Evolutionary conservation across 1,140 invertebrate genomes (phyloP).

Genomic region (Drosophila equinoxialis): DNA sequence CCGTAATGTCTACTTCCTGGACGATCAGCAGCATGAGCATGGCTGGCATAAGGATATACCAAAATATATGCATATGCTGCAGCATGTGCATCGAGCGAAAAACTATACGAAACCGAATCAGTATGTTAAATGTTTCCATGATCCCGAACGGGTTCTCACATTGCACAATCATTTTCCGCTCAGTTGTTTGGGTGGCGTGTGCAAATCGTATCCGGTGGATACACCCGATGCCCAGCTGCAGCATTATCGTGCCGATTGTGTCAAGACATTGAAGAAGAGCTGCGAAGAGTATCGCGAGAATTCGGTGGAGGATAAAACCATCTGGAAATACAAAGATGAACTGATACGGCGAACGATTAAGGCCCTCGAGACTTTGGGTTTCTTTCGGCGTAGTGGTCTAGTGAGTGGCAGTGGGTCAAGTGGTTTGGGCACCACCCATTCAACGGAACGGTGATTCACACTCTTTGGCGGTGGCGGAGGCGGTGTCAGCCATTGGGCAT

Average conservation of each 20-base stretch:
- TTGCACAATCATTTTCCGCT: conserved; percentile 97
- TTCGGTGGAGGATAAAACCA: conserved; percentile 92
- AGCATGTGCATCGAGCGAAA: conserved; percentile 94
- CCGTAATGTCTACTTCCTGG: conserved; percentile 96
- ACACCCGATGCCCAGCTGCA: conserved; percentile 94
- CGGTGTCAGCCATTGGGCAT: conserved; percentile 49
- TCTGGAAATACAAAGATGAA: conserved; percentile 93
- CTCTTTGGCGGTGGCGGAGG: conserved; percentile 42
- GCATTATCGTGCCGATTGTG: conserved; percentile 96
- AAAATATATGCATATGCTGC: conserved; percentile 96
- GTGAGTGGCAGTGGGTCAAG: conserved; percentile 50
- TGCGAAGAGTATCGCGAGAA: conserved; percentile 93
- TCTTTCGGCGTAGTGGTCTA: conserved; percentile 84
- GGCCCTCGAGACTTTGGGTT: conserved; percentile 89
- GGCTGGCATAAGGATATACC: conserved; percentile 93
- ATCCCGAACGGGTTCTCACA: conserved; percentile 93
- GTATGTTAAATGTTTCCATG: conserved; percentile 97
- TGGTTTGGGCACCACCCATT: conserved; percentile 70
- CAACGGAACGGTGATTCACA: conserved; percentile 79
- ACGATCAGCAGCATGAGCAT: conserved; percentile 93
- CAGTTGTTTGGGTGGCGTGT: conserved; percentile 92
- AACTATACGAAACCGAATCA: conserved; percentile 97
- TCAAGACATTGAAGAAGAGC: conserved; percentile 92
- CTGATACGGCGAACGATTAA: conserved; percentile 88
- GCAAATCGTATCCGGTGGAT: conserved; percentile 93